These are phyloP conservation scores for Neopelma chrysocephalum DNA, from an alignment of 2,797 vertebrate species.

Conservation along the genomic window DNA sequence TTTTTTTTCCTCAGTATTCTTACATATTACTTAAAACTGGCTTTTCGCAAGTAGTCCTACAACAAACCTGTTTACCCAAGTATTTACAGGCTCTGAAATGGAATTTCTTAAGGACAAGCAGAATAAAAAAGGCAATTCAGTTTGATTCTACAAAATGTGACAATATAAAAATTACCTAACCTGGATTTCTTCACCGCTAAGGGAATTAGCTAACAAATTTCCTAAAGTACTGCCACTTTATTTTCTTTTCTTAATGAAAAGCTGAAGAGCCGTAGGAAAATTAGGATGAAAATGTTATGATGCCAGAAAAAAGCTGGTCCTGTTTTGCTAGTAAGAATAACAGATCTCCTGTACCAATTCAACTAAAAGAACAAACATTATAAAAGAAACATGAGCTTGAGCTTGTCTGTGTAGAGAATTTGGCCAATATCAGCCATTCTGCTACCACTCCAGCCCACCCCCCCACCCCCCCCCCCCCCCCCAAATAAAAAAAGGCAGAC, in stretches of 20 bases:
- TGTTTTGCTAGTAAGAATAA: not conserved
- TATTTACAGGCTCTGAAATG: not conserved
- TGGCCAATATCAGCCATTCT: not conserved
- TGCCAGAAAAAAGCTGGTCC: not conserved
- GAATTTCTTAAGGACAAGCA: not conserved
- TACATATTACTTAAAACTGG: not conserved
- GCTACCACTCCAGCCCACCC: not conserved
- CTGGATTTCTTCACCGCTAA: not conserved
- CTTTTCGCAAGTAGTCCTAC: not conserved
- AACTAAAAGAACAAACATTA: not conserved
- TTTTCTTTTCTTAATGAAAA: slow-evolving; percentile 25
- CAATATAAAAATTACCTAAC: not conserved
- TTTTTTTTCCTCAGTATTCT: not conserved
- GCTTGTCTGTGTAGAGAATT: not conserved
- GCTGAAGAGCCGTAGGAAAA: not conserved
- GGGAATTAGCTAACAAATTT: slow-evolving; percentile 11
- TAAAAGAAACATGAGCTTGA: not conserved
- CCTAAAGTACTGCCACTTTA: not conserved
- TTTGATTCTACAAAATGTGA: not conserved
- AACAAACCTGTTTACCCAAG: not conserved
- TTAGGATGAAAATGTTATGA: not conserved
- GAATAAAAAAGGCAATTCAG: not conserved
- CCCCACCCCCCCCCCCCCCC: not conserved
- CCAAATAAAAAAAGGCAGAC: not conserved
- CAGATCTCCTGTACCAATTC: not conserved